Conservation (phyloP, 2,888 invertebrate species). For the Strigamia crassipes region DNA sequence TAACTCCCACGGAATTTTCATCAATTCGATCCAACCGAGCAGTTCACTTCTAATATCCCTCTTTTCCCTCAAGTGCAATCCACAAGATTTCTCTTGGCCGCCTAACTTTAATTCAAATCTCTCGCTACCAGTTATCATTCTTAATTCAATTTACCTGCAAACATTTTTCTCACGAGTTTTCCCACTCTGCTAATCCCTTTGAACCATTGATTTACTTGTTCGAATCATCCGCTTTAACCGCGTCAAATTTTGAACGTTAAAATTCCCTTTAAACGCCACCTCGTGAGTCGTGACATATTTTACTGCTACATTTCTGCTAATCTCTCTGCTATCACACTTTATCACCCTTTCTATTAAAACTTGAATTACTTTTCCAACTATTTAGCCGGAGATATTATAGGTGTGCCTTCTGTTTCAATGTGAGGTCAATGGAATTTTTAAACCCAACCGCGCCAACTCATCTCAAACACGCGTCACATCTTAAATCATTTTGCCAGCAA, state of each 20-base stretch:
- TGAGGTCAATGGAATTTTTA: too few species aligned
- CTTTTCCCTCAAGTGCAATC: background rate
- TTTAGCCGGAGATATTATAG: too few species aligned
- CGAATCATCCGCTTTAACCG: background rate
- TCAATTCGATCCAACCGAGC: background rate
- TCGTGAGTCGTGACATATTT: background rate
- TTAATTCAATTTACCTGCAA: background rate
- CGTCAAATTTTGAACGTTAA: background rate
- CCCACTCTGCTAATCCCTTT: background rate
- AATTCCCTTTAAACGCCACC: background rate
- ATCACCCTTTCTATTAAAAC: background rate
- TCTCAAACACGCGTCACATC: too few species aligned
- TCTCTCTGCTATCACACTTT: background rate
- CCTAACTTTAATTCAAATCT: conserved; percentile 4
- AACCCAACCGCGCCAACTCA: too few species aligned
- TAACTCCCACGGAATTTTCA: background rate
- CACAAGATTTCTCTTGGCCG: background rate
- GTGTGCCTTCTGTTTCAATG: too few species aligned
- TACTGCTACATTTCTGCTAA: background rate
- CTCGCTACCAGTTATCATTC: background rate
- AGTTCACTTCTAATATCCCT: background rate
- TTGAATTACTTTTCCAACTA: too few species aligned
- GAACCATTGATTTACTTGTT: background rate
- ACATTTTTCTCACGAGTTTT: background rate
- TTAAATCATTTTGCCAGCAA: too few species aligned